Evolutionary conservation across 2,797 vertebrate species (phyloP), one percentile per base, ranked within the genome.

Genomic region (Halcyon smyrnensis): DNA sequence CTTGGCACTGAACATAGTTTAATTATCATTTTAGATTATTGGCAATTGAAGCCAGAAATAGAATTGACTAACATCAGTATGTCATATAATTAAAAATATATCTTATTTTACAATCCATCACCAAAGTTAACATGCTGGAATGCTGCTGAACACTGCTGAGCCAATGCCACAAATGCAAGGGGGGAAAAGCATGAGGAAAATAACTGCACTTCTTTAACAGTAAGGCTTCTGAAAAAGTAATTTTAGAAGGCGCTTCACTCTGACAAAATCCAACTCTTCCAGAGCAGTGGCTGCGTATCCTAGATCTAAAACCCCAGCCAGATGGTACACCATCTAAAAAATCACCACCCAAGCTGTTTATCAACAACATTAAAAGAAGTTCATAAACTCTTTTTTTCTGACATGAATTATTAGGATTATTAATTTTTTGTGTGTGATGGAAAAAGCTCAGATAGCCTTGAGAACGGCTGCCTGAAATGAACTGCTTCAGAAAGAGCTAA

Each of bases 1-100:
- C 46, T 84, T 95, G 76, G 67, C 80, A 76, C 10, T 18, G 24
- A 88, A 79, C 6, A 0, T n/a, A 21, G 20, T 82, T 91, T 86
- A 90, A 91, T 90, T 88, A 79, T 46, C 87, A 70, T 82, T 84
- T 90, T 73, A 41, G 91, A 90, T 78, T 90, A 93, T 1, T 63
- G 56, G 32, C 32, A 89, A 32, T 4, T 63, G 54, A 94, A 91
- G 28, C 15, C 54, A 89, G 73, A 78, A 78, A 25, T 37, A 30
- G 32, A 91, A 70, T 37, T 73, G 14, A 75, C 74, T 90, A 89
- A 67, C 16, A 70, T 53, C 74, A 68, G 14, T 43, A 76, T 63
- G 37, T 60, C 27, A 76, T 73, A 39, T 82, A 81, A 88, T 93
- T 87, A 84, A 84, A 95, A 82, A 77, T 53, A 79, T 60, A 93